Evolutionary conservation across 2,797 vertebrate genomes (phyloP).

Genomic region (Naso thynnoides): DNA sequence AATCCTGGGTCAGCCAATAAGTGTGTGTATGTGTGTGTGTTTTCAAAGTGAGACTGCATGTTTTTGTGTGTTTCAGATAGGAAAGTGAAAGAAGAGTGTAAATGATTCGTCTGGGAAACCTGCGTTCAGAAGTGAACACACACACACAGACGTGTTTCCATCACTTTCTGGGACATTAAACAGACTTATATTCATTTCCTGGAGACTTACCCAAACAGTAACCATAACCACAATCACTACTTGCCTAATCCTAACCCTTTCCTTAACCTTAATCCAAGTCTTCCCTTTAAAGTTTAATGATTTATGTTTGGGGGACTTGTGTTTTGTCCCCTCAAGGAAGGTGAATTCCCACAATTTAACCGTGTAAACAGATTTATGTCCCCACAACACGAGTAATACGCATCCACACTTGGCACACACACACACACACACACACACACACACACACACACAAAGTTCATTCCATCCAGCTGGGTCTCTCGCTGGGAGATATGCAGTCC

Average conservation of each 20-base stretch:
- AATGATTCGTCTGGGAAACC: slow-evolving; percentile 77
- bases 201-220: too few species aligned
- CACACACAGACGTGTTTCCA: slow-evolving; percentile 30
- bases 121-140: slow-evolving; percentile 62
- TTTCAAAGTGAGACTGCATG: slow-evolving; percentile 13
- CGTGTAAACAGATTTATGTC: too few species aligned
- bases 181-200: too few species aligned
- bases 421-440: slow-evolving; percentile 48
- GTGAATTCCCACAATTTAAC: too few species aligned
- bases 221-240: too few species aligned
- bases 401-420: neutral
- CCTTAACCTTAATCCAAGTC: too few species aligned
- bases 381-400: neutral
- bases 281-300: too few species aligned
- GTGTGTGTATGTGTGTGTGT: slow-evolving; percentile 38
- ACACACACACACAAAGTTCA: slow-evolving; percentile 44
- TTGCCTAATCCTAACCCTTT: too few species aligned
- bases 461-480: slow-evolving; percentile 78
- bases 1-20: slow-evolving; percentile 70
- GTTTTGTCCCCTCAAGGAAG: too few species aligned
- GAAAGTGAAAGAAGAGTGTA: slow-evolving; percentile 65
- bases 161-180: too few species aligned
- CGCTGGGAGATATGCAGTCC: slow-evolving; percentile 75
- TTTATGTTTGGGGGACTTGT: too few species aligned
- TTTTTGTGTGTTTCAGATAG: slow-evolving; percentile 52